A percentile compares a stretch with the other conserved stretches of the same genome.
Evolutionary conservation across 2,888 invertebrate species (phyloP).

Genomic region (Hemistola chrysoprasaria): DNA sequence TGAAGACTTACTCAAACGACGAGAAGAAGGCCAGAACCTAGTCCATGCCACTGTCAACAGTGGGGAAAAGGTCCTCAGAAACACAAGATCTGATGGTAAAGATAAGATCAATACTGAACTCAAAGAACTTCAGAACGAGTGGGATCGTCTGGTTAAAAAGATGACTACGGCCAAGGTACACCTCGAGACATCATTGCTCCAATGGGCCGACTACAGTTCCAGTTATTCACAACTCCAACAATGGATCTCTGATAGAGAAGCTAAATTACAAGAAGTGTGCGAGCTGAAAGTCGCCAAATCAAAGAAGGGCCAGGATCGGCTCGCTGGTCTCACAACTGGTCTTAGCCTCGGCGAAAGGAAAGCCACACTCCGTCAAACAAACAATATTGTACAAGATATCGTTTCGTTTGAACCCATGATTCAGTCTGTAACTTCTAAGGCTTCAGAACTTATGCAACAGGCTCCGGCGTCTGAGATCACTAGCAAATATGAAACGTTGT

Average conservation of each 20-base stretch:
- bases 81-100: slow-evolving; percentile 93
- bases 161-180: slow-evolving; percentile 95
- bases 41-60: slow-evolving; percentile 94
- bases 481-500: slow-evolving; percentile 93
- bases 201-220: slow-evolving; percentile 98
- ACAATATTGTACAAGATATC: slow-evolving; percentile 97
- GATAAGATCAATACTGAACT: slow-evolving; percentile 93
- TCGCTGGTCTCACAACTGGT: slow-evolving; percentile 87
- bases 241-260: slow-evolving; percentile 97
- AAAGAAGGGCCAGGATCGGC: slow-evolving; percentile 86
- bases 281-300: slow-evolving; percentile 92
- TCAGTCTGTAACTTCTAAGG: slow-evolving; percentile 96
- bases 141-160: slow-evolving; percentile 95
- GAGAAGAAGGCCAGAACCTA: slow-evolving; percentile 93
- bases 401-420: slow-evolving; percentile 98
- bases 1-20: slow-evolving; percentile 89
- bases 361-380: slow-evolving; percentile 94
- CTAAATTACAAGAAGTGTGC: slow-evolving; percentile 94
- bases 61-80: slow-evolving; percentile 94
- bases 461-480: slow-evolving; percentile 96
- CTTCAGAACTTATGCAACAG: slow-evolving; percentile 94
- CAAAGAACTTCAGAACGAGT: slow-evolving; percentile 94
- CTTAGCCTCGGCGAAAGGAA: slow-evolving; percentile 92
- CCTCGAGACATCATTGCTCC: slow-evolving; percentile 93
- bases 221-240: slow-evolving; percentile 95